Conservation (phyloP, 2,888 invertebrate genomes). For the Ypsolopha sequella region DNA sequence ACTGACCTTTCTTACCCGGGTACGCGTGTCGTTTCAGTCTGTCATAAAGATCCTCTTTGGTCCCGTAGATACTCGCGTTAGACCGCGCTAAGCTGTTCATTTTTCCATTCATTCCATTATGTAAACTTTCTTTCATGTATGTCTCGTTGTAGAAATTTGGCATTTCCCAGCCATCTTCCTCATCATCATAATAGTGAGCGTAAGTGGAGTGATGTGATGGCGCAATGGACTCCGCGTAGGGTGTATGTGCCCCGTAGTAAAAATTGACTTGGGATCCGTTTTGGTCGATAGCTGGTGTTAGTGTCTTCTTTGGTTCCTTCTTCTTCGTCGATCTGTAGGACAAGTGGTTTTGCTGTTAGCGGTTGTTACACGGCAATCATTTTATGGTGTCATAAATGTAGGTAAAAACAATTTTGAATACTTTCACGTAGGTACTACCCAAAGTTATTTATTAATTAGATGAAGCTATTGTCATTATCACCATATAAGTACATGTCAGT, state of each 20-base stretch:
- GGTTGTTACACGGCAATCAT: too few species aligned
- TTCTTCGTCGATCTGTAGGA: slow-evolving; percentile 80
- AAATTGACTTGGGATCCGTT: slow-evolving; percentile 96
- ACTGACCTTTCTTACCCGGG: slow-evolving; percentile 91
- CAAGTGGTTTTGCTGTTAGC: too few species aligned
- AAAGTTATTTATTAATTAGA: background rate
- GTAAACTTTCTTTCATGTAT: slow-evolving; percentile 94
- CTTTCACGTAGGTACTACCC: too few species aligned
- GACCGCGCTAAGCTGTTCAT: slow-evolving; percentile 94
- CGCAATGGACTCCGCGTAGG: slow-evolving; percentile 95
- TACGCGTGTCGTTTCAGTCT: slow-evolving; percentile 96
- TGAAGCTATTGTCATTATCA: background rate
- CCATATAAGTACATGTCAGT: too few species aligned
- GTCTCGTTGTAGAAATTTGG: slow-evolving; percentile 97
- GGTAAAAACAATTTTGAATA: too few species aligned
- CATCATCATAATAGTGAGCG: slow-evolving; percentile 95
- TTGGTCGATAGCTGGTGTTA: slow-evolving; percentile 90
- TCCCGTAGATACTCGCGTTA: slow-evolving; percentile 94
- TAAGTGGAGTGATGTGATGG: slow-evolving; percentile 96
- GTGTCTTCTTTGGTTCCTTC: slow-evolving; percentile 92
- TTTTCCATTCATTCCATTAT: slow-evolving; percentile 86
- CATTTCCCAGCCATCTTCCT: slow-evolving; percentile 98
- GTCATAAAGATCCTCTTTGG: slow-evolving; percentile 96
- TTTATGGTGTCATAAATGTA: too few species aligned
- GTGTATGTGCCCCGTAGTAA: slow-evolving; percentile 95